Conservation (phyloP, 1,140 invertebrate genomes). For the Gonatopus flavifemur region DNA sequence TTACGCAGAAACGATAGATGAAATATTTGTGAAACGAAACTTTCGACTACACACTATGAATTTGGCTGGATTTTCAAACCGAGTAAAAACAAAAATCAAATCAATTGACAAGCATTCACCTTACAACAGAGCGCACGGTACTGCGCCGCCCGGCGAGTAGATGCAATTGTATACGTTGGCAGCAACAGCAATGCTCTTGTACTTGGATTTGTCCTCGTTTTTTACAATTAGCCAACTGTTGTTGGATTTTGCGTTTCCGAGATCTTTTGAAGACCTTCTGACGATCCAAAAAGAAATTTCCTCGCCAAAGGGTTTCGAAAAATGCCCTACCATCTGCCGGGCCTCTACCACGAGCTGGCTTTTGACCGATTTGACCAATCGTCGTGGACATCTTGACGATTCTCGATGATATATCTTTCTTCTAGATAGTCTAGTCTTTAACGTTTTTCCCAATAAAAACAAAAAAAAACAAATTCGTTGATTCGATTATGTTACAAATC, state of each 20-base stretch:
- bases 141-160: slow-evolving; percentile 46
- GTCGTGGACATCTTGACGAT: slow-evolving; percentile 32
- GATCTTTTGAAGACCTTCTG: slow-evolving; percentile 45
- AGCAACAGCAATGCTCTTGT: slow-evolving; percentile 52
- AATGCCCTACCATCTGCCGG: slow-evolving; percentile 52
- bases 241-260: slow-evolving; percentile 44
- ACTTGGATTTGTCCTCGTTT: slow-evolving; percentile 20
- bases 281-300: slow-evolving; percentile 49
- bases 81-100: neutral
- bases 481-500: too few relatives aligned
- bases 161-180: slow-evolving; percentile 51
- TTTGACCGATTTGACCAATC: slow-evolving; percentile 19
- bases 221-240: slow-evolving; percentile 25
- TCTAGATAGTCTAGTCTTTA: too few relatives aligned
- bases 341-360: slow-evolving; percentile 47
- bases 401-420: too few relatives aligned
- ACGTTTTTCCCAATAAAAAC: too few relatives aligned
- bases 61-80: neutral
- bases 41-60: too few relatives aligned
- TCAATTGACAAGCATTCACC: slow-evolving; percentile 35
- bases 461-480: too few relatives aligned
- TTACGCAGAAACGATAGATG: too few relatives aligned
- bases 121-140: slow-evolving; percentile 52
- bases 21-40: too few relatives aligned
- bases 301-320: slow-evolving; percentile 51